phyloP scores from a whole-genome alignment of 2,797 vertebrate species.

The Adrianichthys oophorus region DNA sequence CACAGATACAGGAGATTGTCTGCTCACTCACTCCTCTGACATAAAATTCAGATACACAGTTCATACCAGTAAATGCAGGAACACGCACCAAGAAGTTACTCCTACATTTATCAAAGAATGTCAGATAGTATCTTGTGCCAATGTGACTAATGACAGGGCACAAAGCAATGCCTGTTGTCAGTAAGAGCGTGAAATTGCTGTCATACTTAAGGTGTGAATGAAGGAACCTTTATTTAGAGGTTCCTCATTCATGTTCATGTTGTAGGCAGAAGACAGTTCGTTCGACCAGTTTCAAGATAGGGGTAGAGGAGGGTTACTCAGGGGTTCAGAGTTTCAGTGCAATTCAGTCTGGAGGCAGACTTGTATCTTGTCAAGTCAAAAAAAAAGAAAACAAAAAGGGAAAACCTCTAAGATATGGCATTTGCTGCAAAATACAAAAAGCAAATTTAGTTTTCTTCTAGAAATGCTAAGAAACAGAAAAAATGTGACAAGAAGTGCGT shows the following conservation, averaged over 20 bases:
- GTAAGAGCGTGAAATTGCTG: slow-evolving; percentile 11
- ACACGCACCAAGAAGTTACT: slow-evolving; percentile 16
- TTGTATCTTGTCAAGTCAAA: background rate
- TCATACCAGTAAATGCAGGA: slow-evolving; percentile 27
- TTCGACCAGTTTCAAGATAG: slow-evolving; percentile 22
- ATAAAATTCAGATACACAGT: slow-evolving; percentile 47
- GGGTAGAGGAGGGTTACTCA: background rate
- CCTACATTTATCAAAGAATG: slow-evolving; percentile 8
- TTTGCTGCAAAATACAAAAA: background rate
- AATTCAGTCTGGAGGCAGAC: background rate
- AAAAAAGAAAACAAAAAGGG: background rate
- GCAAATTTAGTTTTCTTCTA: background rate
- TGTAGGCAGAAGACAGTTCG: slow-evolving; percentile 1
- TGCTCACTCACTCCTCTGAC: slow-evolving; percentile 44
- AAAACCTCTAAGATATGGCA: background rate
- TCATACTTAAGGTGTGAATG: slow-evolving; percentile 6
- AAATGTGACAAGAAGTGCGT: no score
- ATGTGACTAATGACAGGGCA: background rate
- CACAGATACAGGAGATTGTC: slow-evolving; percentile 47
- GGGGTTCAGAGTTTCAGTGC: slow-evolving; percentile 19
- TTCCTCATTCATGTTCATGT: background rate
- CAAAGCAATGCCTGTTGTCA: slow-evolving; percentile 1
- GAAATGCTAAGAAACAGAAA: background rate
- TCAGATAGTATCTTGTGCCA: slow-evolving; percentile 6
- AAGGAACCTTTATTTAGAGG: background rate